A percentile compares a stretch with the other conserved stretches of the same genome.
These are phyloP conservation scores for Penaeus japonicus DNA, from an alignment of 1,140 invertebrate species.

Conservation along the genomic window DNA sequence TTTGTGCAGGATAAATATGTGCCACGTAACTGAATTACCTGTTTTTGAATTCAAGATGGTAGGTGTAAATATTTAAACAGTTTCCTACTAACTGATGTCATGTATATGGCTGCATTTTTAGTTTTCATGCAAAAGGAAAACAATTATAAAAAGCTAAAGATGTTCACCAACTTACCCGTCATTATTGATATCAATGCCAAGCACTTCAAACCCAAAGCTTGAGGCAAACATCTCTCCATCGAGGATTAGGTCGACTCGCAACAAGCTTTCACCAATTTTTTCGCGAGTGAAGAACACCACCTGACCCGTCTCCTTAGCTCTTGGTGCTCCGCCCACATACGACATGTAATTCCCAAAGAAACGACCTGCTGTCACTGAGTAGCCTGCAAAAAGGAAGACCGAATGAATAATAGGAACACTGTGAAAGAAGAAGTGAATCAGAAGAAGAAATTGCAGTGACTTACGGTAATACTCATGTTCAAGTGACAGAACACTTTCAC, in stretches of 20 bases:
- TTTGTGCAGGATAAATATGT: too few relatives aligned
- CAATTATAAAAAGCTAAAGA: too few relatives aligned
- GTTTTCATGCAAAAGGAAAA: too few relatives aligned
- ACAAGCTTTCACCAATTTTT: slow-evolving; percentile 60
- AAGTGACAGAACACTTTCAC: too few relatives aligned
- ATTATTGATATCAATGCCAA: slow-evolving; percentile 84
- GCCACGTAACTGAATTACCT: too few relatives aligned
- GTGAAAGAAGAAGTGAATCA: background rate
- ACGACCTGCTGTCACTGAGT: slow-evolving; percentile 62
- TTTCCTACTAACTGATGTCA: too few relatives aligned
- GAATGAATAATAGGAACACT: background rate
- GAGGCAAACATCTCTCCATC: slow-evolving; percentile 87
- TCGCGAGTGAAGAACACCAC: slow-evolving; percentile 78
- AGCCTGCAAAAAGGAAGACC: slow-evolving; percentile 23
- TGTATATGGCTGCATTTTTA: too few relatives aligned
- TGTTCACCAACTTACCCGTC: slow-evolving; percentile 73
- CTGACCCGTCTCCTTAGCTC: slow-evolving; percentile 84
- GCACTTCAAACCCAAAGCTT: slow-evolving; percentile 87
- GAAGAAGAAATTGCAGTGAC: too few relatives aligned
- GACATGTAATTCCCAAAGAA: slow-evolving; percentile 67
- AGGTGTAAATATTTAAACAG: too few relatives aligned
- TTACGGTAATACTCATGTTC: too few relatives aligned
- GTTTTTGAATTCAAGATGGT: too few relatives aligned
- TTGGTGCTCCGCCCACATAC: slow-evolving; percentile 85
- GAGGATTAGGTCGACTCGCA: slow-evolving; percentile 73